A percentile compares a stretch with the other conserved stretches of the same genome.
Conservation (phyloP, 1,140 invertebrate genomes). For the Myzus persicae region DNA sequence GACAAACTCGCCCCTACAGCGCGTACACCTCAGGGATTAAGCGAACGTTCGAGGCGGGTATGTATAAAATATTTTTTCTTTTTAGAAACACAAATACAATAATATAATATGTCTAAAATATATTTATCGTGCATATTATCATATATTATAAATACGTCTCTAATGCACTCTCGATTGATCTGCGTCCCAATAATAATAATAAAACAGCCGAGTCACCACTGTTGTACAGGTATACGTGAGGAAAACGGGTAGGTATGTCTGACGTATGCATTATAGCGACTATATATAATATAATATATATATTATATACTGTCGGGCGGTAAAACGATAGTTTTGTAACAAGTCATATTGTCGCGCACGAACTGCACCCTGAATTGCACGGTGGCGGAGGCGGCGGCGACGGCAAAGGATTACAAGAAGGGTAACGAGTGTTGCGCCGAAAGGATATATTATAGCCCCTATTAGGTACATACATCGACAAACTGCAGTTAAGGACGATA, state of each 20-base stretch:
- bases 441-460: constrained; percentile 21
- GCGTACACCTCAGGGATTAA: neutral
- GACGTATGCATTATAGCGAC: neutral
- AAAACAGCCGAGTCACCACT: neutral
- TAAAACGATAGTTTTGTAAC: neutral
- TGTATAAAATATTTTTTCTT: neutral
- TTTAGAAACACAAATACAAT: neutral
- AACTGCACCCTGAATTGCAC: neutral
- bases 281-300: neutral
- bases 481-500: neutral
- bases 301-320: neutral
- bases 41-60: neutral
- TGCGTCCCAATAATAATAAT: constrained; percentile 12
- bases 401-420: constrained; percentile 18
- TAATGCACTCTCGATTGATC: constrained; percentile 3
- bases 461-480: neutral
- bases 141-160: neutral
- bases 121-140: neutral
- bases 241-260: neutral
- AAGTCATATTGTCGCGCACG: neutral
- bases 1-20: constrained; percentile 31
- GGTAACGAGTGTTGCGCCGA: constrained; percentile 11
- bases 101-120: neutral
- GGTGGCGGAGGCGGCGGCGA: neutral
- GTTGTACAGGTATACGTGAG: neutral